Conservation (phyloP, 1,140 invertebrate species). For the Fopius arisanus region DNA sequence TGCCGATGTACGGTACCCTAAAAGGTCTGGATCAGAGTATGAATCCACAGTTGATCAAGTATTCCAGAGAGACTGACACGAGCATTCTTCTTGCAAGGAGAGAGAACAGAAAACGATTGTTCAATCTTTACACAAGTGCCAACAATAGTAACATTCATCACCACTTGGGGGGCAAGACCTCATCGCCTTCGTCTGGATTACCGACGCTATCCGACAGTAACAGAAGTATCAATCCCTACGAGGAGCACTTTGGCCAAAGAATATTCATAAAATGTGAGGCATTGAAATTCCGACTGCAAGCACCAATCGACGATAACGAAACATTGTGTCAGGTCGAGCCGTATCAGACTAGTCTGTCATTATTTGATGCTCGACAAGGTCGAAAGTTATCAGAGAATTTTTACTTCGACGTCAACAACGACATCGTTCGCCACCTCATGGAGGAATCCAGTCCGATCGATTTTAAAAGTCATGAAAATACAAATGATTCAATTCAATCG, state of each 20-base stretch:
- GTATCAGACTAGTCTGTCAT: constrained; percentile 84
- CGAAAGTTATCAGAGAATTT: constrained; percentile 93
- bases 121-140: constrained; percentile 69
- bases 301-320: constrained; percentile 80
- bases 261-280: constrained; percentile 84
- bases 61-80: constrained; percentile 87
- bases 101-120: constrained; percentile 78
- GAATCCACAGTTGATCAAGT: constrained; percentile 89
- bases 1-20: constrained; percentile 74
- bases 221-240: constrained; percentile 71
- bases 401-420: constrained; percentile 87
- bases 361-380: constrained; percentile 87
- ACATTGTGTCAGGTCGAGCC: constrained; percentile 88
- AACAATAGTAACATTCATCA: constrained; percentile 54
- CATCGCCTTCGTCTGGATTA: background rate
- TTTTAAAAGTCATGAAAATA: background rate
- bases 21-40: constrained; percentile 88
- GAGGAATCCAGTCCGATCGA: constrained; percentile 52
- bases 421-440: constrained; percentile 69
- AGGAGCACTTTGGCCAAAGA: constrained; percentile 86
- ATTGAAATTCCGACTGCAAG: constrained; percentile 83
- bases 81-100: constrained; percentile 81
- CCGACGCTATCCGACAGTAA: constrained; percentile 47
- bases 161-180: constrained; percentile 63
- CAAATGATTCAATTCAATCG: background rate